Conservation (phyloP, 2,888 invertebrate species). For the Odontocerum albicorne region DNA sequence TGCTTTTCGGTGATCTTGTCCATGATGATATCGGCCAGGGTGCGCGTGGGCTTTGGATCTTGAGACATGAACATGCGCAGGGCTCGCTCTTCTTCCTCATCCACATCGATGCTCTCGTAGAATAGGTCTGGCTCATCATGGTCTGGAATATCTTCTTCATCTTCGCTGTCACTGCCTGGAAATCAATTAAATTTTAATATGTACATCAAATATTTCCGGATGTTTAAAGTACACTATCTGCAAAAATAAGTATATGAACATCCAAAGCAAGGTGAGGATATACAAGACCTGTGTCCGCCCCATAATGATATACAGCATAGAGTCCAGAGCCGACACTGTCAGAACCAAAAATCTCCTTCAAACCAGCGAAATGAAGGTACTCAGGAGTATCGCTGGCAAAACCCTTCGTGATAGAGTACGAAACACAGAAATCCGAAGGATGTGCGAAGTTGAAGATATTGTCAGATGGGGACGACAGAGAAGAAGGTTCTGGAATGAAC, state of each 20-base stretch:
- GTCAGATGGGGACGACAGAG: too few species aligned
- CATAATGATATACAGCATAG: too few species aligned
- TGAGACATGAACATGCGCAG: constrained; percentile 72
- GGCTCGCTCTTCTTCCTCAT: constrained; percentile 87
- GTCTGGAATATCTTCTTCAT: constrained; percentile 53
- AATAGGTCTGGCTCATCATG: constrained; percentile 63
- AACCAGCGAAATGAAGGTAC: too few species aligned
- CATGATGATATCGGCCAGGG: constrained; percentile 87
- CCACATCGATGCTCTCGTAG: constrained; percentile 74
- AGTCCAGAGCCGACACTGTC: too few species aligned
- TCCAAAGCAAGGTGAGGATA: too few species aligned
- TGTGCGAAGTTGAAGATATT: too few species aligned
- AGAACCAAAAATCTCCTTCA: too few species aligned
- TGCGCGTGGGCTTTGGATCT: constrained; percentile 61
- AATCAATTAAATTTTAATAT: not conserved
- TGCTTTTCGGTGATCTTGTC: constrained; percentile 93
- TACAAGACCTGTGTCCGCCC: too few species aligned
- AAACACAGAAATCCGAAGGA: too few species aligned
- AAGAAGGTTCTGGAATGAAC: too few species aligned
- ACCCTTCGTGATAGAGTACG: too few species aligned
- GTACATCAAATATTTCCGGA: not conserved
- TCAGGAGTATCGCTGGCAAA: too few species aligned
- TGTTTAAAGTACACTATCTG: constrained; percentile 12
- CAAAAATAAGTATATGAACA: constrained; percentile 2
- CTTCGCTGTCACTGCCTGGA: constrained; percentile 43